Percentiles rank a stretch among this genome's conserved stretches.
Evolutionary conservation across 2,113 vertebrate genomes (phyloP).

Genomic region (Anguilla rostrata): DNA sequence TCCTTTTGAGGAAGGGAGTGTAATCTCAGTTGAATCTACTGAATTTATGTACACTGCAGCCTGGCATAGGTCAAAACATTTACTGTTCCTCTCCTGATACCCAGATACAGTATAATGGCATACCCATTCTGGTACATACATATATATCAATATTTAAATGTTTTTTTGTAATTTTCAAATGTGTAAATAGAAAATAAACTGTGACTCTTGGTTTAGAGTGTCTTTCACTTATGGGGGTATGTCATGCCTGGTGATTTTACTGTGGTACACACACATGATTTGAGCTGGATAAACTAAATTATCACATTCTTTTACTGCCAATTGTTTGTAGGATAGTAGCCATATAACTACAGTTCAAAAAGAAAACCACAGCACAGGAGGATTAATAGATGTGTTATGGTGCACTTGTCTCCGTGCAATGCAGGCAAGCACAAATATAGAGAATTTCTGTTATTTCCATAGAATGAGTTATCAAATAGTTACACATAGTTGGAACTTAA

Average conservation of each 20-base stretch:
- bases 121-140: background rate
- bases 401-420: background rate
- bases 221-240: background rate
- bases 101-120: background rate
- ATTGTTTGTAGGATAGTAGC: background rate
- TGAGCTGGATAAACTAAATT: background rate
- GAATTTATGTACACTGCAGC: background rate
- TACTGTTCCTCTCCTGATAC: background rate
- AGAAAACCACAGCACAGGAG: background rate
- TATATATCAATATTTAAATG: background rate
- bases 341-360: background rate
- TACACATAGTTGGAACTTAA: background rate
- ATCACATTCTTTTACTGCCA: slow-evolving; percentile 16
- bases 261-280: background rate
- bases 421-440: slow-evolving; percentile 1
- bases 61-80: background rate
- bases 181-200: slow-evolving; percentile 18
- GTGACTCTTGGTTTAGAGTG: background rate
- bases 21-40: background rate
- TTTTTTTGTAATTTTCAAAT: background rate
- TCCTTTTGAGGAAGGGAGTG: background rate
- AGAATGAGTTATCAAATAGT: background rate
- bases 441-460: background rate
- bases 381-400: background rate
- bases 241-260: background rate